Conservation (phyloP, 2,113 vertebrate species). For the Colaptes auratus region DNA sequence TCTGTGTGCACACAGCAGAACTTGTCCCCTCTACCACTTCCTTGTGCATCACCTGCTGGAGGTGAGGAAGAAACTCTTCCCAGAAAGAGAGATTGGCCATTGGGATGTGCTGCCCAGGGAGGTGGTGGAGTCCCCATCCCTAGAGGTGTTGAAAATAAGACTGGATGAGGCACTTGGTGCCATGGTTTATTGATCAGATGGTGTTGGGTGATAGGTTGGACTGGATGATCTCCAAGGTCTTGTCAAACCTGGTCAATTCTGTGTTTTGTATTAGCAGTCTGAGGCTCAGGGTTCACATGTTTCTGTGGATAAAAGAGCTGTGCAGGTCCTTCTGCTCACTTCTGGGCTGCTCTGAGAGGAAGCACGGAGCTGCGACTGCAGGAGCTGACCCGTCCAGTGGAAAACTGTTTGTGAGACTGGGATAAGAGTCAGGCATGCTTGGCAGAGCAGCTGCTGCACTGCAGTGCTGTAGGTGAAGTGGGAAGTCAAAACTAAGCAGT, state of each 20-base stretch:
- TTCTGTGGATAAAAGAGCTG: background rate
- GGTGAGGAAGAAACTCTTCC: too few relatives aligned
- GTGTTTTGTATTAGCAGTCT: background rate
- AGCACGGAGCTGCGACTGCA: background rate
- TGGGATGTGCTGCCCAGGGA: background rate
- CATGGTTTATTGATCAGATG: too few relatives aligned
- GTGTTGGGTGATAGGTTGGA: too few relatives aligned
- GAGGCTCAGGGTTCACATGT: background rate
- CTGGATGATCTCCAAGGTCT: background rate
- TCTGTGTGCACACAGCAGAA: background rate
- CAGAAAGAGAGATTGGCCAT: too few relatives aligned
- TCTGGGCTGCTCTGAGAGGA: background rate
- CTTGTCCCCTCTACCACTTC: background rate
- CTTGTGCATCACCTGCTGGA: background rate
- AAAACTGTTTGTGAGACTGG: background rate
- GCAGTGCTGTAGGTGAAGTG: background rate
- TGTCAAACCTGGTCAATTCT: background rate
- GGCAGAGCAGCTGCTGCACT: background rate
- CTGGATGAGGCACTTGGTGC: too few relatives aligned
- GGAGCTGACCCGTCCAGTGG: background rate
- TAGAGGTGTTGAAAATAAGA: too few relatives aligned
- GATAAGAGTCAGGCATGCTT: background rate
- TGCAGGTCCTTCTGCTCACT: background rate
- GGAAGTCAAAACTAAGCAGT: background rate
- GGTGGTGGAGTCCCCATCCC: background rate